Conservation (phyloP, 2,797 vertebrate species). For the Melanotaenia parkinsoni region DNA sequence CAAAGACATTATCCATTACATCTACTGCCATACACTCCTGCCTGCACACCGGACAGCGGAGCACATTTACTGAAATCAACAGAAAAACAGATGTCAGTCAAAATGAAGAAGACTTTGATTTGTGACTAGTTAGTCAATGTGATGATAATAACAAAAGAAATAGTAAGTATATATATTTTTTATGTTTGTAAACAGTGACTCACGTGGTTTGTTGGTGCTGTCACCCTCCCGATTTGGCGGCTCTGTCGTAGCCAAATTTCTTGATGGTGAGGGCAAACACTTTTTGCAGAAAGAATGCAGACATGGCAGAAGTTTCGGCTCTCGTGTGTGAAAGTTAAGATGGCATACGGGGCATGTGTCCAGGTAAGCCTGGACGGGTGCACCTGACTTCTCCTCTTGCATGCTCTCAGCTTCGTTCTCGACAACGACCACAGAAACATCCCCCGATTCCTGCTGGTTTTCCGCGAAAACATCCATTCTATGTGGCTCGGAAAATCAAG, state of each 20-base stretch:
- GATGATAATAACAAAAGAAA: too few relatives aligned
- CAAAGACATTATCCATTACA: constrained; percentile 92
- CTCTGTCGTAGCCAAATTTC: constrained; percentile 82
- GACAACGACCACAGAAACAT: constrained; percentile 46
- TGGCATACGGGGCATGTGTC: constrained; percentile 89
- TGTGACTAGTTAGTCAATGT: too few relatives aligned
- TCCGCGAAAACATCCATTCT: constrained; percentile 33
- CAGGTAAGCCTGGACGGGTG: constrained; percentile 81
- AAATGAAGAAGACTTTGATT: background rate
- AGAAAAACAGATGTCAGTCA: background rate
- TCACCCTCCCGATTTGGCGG: constrained; percentile 39
- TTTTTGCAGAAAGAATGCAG: constrained; percentile 90
- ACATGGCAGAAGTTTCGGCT: constrained; percentile 90
- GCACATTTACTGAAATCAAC: constrained; percentile 85
- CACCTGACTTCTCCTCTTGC: constrained; percentile 77
- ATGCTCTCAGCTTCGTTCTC: constrained; percentile 90
- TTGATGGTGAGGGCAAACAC: constrained; percentile 86
- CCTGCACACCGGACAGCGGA: constrained; percentile 91
- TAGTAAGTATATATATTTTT: too few relatives aligned
- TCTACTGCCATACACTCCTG: constrained; percentile 92
- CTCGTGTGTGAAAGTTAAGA: constrained; percentile 86
- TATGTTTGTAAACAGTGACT: constrained; percentile 69
- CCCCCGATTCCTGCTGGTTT: background rate
- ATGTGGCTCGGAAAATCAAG: background rate
- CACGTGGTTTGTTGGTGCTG: constrained; percentile 64